These are phyloP conservation scores for Acrobasis repandana DNA, from an alignment of 2,888 invertebrate genomes.

Conservation along the genomic window DNA sequence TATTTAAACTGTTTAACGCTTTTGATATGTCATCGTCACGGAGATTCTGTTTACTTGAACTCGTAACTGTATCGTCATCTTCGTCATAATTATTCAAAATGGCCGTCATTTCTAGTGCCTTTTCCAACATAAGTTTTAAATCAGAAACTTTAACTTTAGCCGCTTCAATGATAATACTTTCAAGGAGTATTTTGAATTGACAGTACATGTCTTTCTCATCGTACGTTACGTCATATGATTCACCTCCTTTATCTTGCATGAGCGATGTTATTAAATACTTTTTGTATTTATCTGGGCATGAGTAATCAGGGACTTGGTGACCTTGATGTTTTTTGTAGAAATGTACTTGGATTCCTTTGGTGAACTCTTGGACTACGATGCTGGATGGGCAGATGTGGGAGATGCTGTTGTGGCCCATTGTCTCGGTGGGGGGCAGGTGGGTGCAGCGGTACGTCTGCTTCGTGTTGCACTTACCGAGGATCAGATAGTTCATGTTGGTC, in stretches of 20 bases:
- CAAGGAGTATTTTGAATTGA: slow-evolving; percentile 56
- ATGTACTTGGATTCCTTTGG: slow-evolving; percentile 54
- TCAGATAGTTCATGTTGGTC: slow-evolving; percentile 40
- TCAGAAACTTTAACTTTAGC: slow-evolving; percentile 43
- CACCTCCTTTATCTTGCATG: slow-evolving; percentile 33
- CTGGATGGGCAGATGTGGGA: slow-evolving; percentile 54
- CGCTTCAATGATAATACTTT: slow-evolving; percentile 46
- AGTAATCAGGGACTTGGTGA: slow-evolving; percentile 41
- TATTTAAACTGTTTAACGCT: slow-evolving; percentile 35
- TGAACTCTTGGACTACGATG: slow-evolving; percentile 44
- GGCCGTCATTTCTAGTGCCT: slow-evolving; percentile 57
- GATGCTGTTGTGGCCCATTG: slow-evolving; percentile 9
- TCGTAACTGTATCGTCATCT: slow-evolving; percentile 30
- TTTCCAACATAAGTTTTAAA: slow-evolving; percentile 46
- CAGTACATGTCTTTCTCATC: slow-evolving; percentile 44
- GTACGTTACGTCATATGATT: slow-evolving; percentile 26
- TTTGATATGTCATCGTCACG: slow-evolving; percentile 45
- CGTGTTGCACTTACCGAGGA: slow-evolving; percentile 37
- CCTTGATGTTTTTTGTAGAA: slow-evolving; percentile 54
- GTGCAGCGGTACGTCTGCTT: slow-evolving; percentile 55
- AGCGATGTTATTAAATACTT: slow-evolving; percentile 45
- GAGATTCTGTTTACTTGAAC: slow-evolving; percentile 31
- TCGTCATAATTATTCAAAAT: slow-evolving; percentile 44
- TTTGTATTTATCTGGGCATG: slow-evolving; percentile 38
- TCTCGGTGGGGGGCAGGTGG: slow-evolving; percentile 21